A percentile compares a stretch with the other conserved stretches of the same genome.
Evolutionary conservation across 2,888 invertebrate species (phyloP).

Genomic region (Steinernema carpocapsae): DNA sequence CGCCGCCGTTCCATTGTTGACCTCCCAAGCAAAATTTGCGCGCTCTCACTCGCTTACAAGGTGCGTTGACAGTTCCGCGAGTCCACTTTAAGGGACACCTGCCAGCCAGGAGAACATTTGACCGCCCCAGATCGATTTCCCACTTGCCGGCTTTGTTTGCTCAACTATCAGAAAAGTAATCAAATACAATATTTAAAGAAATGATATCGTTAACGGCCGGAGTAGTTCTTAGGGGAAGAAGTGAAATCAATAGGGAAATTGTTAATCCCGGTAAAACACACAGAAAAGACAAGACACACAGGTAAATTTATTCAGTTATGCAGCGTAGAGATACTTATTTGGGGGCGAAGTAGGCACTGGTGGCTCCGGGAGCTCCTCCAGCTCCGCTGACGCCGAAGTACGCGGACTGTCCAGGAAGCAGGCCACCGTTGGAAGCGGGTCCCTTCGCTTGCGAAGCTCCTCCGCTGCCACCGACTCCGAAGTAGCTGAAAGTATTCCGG

Average conservation of each 20-base stretch:
- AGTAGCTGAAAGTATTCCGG: background rate
- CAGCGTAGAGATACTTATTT: slow-evolving; percentile 42
- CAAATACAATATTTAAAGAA: background rate
- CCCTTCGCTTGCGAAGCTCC: background rate
- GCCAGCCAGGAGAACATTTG: background rate
- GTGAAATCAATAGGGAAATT: too few species aligned
- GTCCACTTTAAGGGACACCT: background rate
- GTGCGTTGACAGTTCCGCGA: background rate
- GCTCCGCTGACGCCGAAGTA: slow-evolving; percentile 2
- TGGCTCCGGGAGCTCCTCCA: slow-evolving; percentile 7
- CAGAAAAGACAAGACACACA: background rate
- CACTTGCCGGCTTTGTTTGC: background rate
- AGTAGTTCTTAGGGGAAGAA: too few species aligned
- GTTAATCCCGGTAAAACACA: background rate
- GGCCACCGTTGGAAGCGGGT: slow-evolving; percentile 33
- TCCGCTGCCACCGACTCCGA: background rate
- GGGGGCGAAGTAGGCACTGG: slow-evolving; percentile 54
- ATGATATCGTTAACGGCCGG: too few species aligned
- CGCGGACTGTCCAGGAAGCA: slow-evolving; percentile 12
- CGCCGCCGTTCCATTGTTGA: background rate
- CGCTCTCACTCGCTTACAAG: background rate
- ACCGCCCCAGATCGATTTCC: background rate
- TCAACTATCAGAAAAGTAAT: too few species aligned
- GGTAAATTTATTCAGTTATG: background rate
- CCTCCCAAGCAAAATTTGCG: slow-evolving; percentile 2